These are phyloP conservation scores for Tapera naevia DNA, from an alignment of 2,797 vertebrate species.

Conservation along the genomic window DNA sequence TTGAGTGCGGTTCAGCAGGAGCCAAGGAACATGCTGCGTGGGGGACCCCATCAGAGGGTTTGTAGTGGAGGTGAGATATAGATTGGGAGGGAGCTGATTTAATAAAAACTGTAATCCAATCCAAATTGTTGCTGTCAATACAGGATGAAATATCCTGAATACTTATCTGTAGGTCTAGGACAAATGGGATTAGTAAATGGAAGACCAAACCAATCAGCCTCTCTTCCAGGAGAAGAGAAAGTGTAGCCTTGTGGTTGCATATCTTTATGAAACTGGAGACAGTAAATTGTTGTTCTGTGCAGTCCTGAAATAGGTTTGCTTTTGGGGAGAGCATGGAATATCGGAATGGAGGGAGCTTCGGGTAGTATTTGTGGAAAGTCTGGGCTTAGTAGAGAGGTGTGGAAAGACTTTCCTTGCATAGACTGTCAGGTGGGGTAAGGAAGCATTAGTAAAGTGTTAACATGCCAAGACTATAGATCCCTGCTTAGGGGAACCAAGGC, in stretches of 20 bases:
- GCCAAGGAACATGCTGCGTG: accelerated
- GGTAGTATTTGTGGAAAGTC: not conserved
- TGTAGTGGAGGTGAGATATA: no score
- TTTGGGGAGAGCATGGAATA: not conserved
- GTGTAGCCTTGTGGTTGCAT: not conserved
- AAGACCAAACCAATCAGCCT: not conserved
- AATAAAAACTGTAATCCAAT: accelerated
- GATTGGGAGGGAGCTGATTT: not conserved
- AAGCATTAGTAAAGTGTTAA: not conserved
- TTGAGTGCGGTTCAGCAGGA: not conserved
- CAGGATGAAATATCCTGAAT: not conserved
- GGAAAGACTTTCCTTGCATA: not conserved
- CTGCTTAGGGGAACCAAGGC: not conserved
- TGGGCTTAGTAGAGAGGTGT: not conserved
- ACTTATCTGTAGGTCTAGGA: not conserved
- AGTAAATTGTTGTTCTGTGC: not conserved
- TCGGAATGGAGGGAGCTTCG: not conserved
- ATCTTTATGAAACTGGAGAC: not conserved
- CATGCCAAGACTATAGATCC: not conserved
- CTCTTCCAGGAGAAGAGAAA: not conserved
- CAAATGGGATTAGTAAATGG: not conserved
- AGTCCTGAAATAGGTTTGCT: not conserved
- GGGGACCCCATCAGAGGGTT: accelerated
- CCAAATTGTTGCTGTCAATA: not conserved
- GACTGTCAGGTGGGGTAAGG: not conserved